phyloP scores from a whole-genome alignment of 2,797 vertebrate genomes.

The Fundulus diaphanus region DNA sequence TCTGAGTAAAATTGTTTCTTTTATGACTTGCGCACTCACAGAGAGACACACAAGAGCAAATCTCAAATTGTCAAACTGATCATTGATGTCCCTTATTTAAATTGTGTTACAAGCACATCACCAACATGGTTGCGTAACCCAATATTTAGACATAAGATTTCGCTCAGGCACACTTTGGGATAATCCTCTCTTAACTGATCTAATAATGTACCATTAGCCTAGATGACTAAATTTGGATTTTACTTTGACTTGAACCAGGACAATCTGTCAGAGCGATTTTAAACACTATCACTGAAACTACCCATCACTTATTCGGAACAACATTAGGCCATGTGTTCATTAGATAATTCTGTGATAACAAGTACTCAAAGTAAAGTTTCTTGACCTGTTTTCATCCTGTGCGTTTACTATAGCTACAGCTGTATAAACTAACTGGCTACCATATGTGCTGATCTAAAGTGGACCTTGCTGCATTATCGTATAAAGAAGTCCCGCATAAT shows the following conservation, averaged over 20 bases:
- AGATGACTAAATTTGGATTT: not conserved
- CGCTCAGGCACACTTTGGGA: not conserved
- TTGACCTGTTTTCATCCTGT: not conserved
- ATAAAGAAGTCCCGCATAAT: conserved; percentile 13
- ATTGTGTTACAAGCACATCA: not conserved
- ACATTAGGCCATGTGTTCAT: not conserved
- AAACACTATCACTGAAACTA: not conserved
- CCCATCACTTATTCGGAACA: not conserved
- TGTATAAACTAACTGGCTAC: conserved; percentile 4
- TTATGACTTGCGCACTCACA: conserved; percentile 9
- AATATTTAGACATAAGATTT: not conserved
- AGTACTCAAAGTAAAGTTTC: conserved; percentile 3
- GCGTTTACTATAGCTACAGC: not conserved
- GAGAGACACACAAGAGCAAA: not conserved
- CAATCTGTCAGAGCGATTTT: not conserved
- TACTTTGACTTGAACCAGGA: not conserved
- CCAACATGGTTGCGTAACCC: not conserved
- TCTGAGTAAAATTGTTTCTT: conserved; percentile 21
- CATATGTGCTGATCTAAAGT: conserved; percentile 8
- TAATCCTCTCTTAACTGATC: not conserved
- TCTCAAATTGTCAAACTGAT: not conserved
- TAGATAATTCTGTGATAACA: not conserved
- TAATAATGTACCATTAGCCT: not conserved
- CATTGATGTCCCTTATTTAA: not conserved
- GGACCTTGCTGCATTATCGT: not conserved